Conservation (phyloP, 2,113 vertebrate species). For the Pica pica region DNA sequence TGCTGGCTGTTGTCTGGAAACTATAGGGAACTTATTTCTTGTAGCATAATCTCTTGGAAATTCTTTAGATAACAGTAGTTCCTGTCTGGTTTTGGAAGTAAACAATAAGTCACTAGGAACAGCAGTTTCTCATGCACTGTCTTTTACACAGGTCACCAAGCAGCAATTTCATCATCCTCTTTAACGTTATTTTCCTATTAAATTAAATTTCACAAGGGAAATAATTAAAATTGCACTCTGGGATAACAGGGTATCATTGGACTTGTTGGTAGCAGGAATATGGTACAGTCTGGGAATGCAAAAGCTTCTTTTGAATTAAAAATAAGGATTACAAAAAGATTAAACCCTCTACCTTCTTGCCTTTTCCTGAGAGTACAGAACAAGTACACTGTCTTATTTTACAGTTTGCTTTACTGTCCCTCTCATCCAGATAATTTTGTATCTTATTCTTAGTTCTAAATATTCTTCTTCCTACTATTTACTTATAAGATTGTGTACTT, state of each 20-base stretch:
- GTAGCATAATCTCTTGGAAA: neutral
- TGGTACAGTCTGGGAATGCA: neutral
- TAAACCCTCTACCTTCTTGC: neutral
- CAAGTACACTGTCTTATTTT: neutral
- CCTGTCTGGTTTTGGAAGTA: neutral
- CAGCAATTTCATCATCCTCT: neutral
- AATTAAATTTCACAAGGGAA: neutral
- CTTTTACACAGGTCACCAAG: neutral
- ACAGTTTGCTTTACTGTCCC: neutral
- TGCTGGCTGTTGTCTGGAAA: neutral
- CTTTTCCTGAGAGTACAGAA: neutral
- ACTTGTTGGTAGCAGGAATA: neutral
- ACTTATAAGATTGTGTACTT: neutral
- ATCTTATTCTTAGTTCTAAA: neutral
- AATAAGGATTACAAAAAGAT: neutral
- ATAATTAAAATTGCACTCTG: neutral
- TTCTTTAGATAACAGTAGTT: neutral
- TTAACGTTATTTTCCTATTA: neutral
- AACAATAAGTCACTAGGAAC: neutral
- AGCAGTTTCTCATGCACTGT: neutral
- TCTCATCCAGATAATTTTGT: neutral
- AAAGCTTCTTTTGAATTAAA: neutral
- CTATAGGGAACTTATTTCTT: neutral
- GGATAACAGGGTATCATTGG: neutral
- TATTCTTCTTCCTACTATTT: neutral